These are phyloP conservation scores for Pedetes capensis DNA, from an alignment of 2,113 vertebrate species.

Conservation along the genomic window DNA sequence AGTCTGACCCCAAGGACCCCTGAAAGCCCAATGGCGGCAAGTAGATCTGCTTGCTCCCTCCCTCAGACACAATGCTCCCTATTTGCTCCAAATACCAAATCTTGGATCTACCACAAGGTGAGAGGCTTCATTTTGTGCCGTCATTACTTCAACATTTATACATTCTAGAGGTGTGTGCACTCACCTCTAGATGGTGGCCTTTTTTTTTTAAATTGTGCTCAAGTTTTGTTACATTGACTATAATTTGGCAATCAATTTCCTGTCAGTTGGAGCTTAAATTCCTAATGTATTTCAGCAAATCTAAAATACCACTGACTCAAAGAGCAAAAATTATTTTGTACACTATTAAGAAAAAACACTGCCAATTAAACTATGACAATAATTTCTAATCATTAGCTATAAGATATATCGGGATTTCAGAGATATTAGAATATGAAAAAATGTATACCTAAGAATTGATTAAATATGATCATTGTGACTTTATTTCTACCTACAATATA, in stretches of 20 bases:
- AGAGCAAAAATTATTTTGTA: not conserved
- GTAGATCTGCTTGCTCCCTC: not conserved
- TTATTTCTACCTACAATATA: not conserved
- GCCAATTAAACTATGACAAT: constrained; percentile 3
- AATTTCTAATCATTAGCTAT: not conserved
- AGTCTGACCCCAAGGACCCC: not conserved
- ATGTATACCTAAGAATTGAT: not conserved
- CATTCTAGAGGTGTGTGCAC: not conserved
- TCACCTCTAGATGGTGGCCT: not conserved
- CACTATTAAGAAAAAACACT: constrained; percentile 18
- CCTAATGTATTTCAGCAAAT: constrained; percentile 25
- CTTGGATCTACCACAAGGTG: not conserved
- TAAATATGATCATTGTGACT: not conserved
- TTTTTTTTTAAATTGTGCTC: not conserved
- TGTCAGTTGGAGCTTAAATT: not conserved
- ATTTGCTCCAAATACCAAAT: not conserved
- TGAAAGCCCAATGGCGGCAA: not conserved
- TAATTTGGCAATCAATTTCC: not conserved
- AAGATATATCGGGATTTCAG: not conserved
- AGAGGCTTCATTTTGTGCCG: not conserved
- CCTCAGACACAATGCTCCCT: not conserved
- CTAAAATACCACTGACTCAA: not conserved
- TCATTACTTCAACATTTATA: not conserved
- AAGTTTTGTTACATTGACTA: not conserved
- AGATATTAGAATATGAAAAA: not conserved